These are phyloP conservation scores for Drosophila vallismaia DNA, from an alignment of 2,888 invertebrate genomes.

Conservation along the genomic window DNA sequence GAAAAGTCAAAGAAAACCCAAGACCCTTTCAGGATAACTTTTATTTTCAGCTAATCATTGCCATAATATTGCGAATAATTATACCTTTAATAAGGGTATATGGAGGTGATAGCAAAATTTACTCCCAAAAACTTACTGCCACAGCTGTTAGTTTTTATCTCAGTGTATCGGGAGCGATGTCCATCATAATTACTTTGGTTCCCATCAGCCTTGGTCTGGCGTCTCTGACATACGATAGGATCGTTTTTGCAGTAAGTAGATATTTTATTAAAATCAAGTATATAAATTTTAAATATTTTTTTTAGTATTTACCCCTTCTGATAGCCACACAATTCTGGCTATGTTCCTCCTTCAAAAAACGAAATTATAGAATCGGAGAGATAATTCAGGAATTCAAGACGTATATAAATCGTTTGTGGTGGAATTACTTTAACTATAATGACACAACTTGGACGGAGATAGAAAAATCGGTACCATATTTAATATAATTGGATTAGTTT, in stretches of 20 bases:
- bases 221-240: conserved; percentile 36
- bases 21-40: background rate
- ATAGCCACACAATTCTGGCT: conserved; percentile 13
- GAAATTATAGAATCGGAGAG: background rate
- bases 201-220: conserved; percentile 30
- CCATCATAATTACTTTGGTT: conserved; percentile 21
- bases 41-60: background rate
- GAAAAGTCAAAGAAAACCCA: background rate
- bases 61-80: background rate
- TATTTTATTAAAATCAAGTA: background rate
- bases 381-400: background rate
- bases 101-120: background rate
- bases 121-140: background rate
- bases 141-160: conserved; percentile 4
- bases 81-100: background rate
- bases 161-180: conserved; percentile 14
- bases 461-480: conserved; percentile 5
- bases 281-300: background rate
- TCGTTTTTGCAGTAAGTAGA: conserved; percentile 36
- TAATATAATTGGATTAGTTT: background rate
- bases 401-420: conserved; percentile 10
- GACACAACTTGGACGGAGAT: conserved; percentile 37
- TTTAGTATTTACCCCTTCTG: conserved; percentile 47
- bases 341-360: background rate
- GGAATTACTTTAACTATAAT: conserved; percentile 17